Base-by-base conservation (phyloP, 2,888 invertebrate species). In the Meghimatium bilineatum region DNA sequence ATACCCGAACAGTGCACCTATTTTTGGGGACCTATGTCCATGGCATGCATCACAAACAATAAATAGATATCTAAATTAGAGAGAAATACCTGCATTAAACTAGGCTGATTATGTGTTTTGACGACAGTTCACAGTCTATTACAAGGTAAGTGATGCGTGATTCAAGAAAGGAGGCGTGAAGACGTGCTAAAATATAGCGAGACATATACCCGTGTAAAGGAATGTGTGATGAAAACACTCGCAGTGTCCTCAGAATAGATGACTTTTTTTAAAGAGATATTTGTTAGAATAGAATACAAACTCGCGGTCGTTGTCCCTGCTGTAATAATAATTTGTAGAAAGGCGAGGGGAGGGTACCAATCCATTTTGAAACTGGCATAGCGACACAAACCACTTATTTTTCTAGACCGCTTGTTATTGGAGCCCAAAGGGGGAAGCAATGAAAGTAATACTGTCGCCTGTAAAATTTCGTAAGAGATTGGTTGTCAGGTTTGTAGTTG, bases 271-370 rank as follows among this genome's bases (percentile, higher is more conserved):
- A 44, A 20, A 26, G 20, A 1, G 67, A 69, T 38, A 69, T 36
- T 38, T 69, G 69, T 69, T 38, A 49, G 74, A 49, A 72, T 44
- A 26, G n/a, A 49, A 49, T n/a, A 74, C n/a, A n/a, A 52, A 49
- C 44, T 74, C 23, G 44, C 29, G 44, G 49, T 74, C 49, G 26
- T 26, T 36, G 74, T 49, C 44, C 49, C 74, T 44, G 26, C 2
- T 49, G 29, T 29, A 14, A 8, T 44, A 14, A 49, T 29, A 74
- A 49, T 74, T n/a, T 20, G 3, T 20, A 10, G 14, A 5, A 36
- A 69, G 1, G 38, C 69, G 17, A 38, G 20, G 69, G 69, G 69
- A 69, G 36, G 69, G 5, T 69, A 36, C 69, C 23, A 36, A 20
- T 1, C 36, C 36, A 69, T 36, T 36, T 34, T 36, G 1, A 23